Evolutionary conservation across 2,797 vertebrate species (phyloP), one percentile per base, ranked within the genome.

Genomic region (Ctenopoma kingsleyae): DNA sequence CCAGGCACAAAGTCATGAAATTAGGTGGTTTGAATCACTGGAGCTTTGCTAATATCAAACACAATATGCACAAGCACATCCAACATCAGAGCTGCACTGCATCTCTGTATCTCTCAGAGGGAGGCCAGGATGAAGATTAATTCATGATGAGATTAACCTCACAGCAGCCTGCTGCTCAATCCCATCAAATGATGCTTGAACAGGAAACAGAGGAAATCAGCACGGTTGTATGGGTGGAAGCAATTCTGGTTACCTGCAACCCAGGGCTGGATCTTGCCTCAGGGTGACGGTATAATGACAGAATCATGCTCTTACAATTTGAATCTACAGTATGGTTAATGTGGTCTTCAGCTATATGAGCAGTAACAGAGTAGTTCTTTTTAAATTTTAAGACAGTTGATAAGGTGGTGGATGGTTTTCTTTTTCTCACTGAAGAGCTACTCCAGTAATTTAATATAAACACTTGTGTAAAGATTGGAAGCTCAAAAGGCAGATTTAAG

Each of bases 41-140:
- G 74, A 77, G 78, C 56, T 62, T 32, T 58, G 64, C 78, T 94
- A 94, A 94, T 92, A 71, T 69, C 68, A 72, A 76, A 73, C 63
- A 87, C 74, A 81, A 71, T 74, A 92, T 93, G 89, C 89, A 86
- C 72, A 87, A 27, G 82, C 88, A 86, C 87, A 70, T 57, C 75
- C 75, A 49, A 74, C 50, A 0, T 81, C 59, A 53, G 58, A 63
- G 71, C 74, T 66, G 77, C 53, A 27, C 22, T 13, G 27, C 35
- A 56, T 60, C 59, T 7, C n/a, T 62, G 40, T 47, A 16, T 73
- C 30, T 83, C 78, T 71, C 70, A 63, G 73, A 69, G 57, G 78
- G 80, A 76, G 76, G 55, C 49, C 44, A 15, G 44, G 47, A 73
- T 58, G n/a, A 72, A 77, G 53, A 64, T 72, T 25, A 74, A 80